A percentile compares a stretch with the other conserved stretches of the same genome.
Conservation (phyloP, 2,113 vertebrate genomes). For the Electrona antarctica region DNA sequence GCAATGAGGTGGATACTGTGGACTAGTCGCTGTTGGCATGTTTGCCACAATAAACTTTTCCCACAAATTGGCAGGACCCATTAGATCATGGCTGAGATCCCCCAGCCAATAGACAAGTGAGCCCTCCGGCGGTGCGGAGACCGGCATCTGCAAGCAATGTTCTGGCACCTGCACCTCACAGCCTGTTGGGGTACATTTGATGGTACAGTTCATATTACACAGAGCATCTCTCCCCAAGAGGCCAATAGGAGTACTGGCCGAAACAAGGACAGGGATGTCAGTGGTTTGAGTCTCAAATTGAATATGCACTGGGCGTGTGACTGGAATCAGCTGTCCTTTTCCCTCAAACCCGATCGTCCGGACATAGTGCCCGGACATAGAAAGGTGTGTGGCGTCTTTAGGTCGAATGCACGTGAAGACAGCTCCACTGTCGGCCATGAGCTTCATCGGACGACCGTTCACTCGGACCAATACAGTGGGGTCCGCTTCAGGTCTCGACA, state of each 20-base stretch:
- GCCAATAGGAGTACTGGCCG: neutral
- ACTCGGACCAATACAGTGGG: neutral
- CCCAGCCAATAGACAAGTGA: no score
- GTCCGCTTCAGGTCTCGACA: neutral
- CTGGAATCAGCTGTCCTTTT: slow-evolving; percentile 4
- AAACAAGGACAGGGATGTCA: neutral
- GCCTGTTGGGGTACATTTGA: no score
- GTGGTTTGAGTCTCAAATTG: no score
- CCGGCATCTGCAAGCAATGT: no score
- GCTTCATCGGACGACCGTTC: neutral
- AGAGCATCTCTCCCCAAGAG: neutral
- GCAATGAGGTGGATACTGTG: no score
- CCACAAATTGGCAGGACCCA: no score
- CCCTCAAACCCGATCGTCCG: slow-evolving; percentile 3
- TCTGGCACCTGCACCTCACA: no score
- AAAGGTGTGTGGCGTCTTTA: slow-evolving; percentile 6
- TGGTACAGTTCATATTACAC: neutral
- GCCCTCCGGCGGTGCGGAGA: no score
- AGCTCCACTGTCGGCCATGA: slow-evolving; percentile 8
- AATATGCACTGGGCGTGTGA: neutral
- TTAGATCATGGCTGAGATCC: no score
- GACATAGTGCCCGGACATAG: neutral
- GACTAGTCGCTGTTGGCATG: no score
- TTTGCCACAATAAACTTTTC: no score
- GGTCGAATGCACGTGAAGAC: neutral